These are phyloP conservation scores for Agriopis leucophaearia DNA, from an alignment of 2,888 invertebrate species.

Conservation along the genomic window DNA sequence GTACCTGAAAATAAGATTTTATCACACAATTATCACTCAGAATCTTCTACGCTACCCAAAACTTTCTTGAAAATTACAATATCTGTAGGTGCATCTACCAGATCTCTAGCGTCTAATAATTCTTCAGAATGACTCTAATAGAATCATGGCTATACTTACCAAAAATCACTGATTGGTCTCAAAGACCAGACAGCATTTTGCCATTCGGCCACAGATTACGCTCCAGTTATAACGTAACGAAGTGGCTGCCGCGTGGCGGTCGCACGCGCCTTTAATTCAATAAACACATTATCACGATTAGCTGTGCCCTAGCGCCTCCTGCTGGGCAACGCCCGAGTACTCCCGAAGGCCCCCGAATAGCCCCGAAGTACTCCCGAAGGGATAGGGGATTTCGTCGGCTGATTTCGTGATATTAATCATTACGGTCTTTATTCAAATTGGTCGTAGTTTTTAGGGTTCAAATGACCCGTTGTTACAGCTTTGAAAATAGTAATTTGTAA, in stretches of 20 bases:
- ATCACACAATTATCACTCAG: neutral
- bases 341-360: constrained; percentile 61
- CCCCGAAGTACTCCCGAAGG: constrained; percentile 45
- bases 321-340: constrained; percentile 59
- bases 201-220: neutral
- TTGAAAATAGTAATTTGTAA: constrained; percentile 22
- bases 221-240: constrained; percentile 33
- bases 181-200: constrained; percentile 3
- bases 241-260: constrained; percentile 68
- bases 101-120: neutral
- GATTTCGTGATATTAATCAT: constrained; percentile 76
- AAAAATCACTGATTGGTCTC: constrained; percentile 31
- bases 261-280: constrained; percentile 85
- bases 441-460: constrained; percentile 48
- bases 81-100: too few relatives aligned
- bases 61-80: neutral
- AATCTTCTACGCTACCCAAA: neutral
- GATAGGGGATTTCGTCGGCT: constrained; percentile 72
- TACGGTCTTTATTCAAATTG: constrained; percentile 74
- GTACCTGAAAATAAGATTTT: neutral
- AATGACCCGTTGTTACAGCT: constrained; percentile 41
- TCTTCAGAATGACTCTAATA: constrained; percentile 36
- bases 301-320: constrained; percentile 66
- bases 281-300: constrained; percentile 87
- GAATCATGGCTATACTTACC: constrained; percentile 40